Evolutionary conservation across 2,888 invertebrate species (phyloP).

Genomic region (Amorpha juglandis): DNA sequence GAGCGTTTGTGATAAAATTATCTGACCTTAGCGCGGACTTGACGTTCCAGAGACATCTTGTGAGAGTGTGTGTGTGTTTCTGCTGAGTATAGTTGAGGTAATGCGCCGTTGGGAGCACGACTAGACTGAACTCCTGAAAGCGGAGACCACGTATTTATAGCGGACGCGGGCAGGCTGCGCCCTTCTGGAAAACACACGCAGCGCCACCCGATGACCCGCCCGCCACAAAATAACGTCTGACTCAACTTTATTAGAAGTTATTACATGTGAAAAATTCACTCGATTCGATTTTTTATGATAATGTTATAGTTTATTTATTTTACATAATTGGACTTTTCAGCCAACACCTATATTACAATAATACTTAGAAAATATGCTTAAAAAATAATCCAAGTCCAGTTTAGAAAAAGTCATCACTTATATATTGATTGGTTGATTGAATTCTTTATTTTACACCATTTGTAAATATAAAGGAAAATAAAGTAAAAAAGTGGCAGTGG

Average conservation of each 20-base stretch:
- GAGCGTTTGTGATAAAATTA: conserved; percentile 24
- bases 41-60: conserved; percentile 95
- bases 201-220: conserved; percentile 57
- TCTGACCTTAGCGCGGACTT: conserved; percentile 94
- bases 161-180: conserved; percentile 64
- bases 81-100: conserved; percentile 57
- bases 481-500: no score
- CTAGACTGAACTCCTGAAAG: conserved; percentile 81
- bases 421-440: no score
- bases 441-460: no score
- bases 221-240: conserved; percentile 71
- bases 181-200: conserved; percentile 77
- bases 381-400: no score
- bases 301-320: not conserved
- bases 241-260: conserved; percentile 55
- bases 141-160: conserved; percentile 78
- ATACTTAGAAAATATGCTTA: no score
- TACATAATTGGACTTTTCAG: no score
- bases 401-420: no score
- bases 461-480: no score
- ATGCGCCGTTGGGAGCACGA: conserved; percentile 65
- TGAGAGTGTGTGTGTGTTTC: conserved; percentile 57
- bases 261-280: not conserved
- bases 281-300: not conserved
- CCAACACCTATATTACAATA: no score